A percentile compares a stretch with the other conserved stretches of the same genome.
phyloP scores from a whole-genome alignment of 2,797 vertebrate genomes.

The Smutsia gigantea region DNA sequence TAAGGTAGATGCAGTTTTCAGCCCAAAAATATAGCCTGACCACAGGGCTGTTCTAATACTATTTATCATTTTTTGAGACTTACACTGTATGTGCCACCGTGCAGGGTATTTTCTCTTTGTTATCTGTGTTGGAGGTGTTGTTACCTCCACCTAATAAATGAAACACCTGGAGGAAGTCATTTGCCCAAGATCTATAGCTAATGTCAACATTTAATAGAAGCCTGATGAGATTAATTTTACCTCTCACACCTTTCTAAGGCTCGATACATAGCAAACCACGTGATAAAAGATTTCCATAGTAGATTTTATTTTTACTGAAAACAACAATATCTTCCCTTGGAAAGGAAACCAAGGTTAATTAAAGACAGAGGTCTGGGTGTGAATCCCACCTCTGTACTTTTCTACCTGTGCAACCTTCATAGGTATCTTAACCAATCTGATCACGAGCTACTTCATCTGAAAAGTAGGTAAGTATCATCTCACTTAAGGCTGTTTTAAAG shows the following conservation, averaged over 20 bases:
- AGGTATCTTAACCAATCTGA: neutral
- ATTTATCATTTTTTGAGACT: neutral
- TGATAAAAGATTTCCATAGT: neutral
- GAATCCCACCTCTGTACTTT: neutral
- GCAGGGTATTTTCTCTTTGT: constrained; percentile 62
- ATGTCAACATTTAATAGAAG: neutral
- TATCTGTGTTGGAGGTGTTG: neutral
- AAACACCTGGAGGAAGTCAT: neutral
- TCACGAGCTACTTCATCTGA: neutral
- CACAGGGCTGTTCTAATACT: neutral
- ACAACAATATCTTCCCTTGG: neutral
- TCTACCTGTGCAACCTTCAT: neutral
- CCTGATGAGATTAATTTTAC: neutral
- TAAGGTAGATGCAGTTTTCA: neutral
- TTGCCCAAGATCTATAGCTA: neutral
- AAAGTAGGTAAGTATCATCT: neutral
- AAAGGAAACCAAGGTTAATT: neutral
- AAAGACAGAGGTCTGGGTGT: neutral
- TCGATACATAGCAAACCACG: neutral
- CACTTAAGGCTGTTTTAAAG: neutral
- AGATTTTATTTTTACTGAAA: neutral
- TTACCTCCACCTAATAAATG: neutral
- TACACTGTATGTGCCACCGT: neutral
- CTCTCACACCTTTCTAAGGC: neutral
- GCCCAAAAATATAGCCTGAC: neutral